These are phyloP conservation scores for Babyrousa celebensis DNA, from an alignment of 2,797 vertebrate genomes.

Conservation along the genomic window DNA sequence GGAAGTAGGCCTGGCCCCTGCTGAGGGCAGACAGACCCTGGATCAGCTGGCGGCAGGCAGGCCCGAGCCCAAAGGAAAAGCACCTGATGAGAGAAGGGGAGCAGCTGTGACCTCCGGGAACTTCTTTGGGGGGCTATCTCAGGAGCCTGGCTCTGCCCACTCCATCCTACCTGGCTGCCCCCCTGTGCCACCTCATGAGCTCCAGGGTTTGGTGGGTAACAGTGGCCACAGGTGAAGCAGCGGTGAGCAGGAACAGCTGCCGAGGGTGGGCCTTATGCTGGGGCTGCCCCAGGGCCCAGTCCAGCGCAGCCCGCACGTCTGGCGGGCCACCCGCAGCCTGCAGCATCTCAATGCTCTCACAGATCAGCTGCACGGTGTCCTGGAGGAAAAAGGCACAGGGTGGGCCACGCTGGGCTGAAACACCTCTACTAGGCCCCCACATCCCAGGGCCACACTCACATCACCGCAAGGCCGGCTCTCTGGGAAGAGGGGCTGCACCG, in stretches of 20 bases:
- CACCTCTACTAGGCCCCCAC: neutral
- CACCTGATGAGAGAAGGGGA: constrained; percentile 92
- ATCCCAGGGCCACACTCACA: constrained; percentile 90
- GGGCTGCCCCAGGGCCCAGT: constrained; percentile 96
- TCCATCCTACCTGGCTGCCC: constrained; percentile 93
- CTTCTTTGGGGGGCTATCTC: accelerated
- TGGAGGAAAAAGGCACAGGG: constrained; percentile 79
- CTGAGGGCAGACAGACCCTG: constrained; percentile 95
- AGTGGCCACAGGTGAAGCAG: constrained; percentile 87
- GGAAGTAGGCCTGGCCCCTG: constrained; percentile 94
- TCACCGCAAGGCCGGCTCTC: constrained; percentile 96
- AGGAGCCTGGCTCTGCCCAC: neutral
- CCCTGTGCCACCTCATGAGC: constrained; percentile 95
- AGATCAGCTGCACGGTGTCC: constrained; percentile 93
- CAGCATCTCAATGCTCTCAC: constrained; percentile 93
- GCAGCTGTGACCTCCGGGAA: neutral
- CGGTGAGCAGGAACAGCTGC: constrained; percentile 96
- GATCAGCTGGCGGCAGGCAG: constrained; percentile 93
- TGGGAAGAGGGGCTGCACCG: constrained; percentile 94
- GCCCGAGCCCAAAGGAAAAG: constrained; percentile 95
- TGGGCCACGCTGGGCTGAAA: neutral
- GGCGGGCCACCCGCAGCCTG: constrained; percentile 90
- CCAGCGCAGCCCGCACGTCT: constrained; percentile 94
- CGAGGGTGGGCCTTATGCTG: constrained; percentile 95
- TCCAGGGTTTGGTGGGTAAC: constrained; percentile 94